phyloP scores from a whole-genome alignment of 2,888 invertebrate genomes.

The Harpalus rufipes region DNA sequence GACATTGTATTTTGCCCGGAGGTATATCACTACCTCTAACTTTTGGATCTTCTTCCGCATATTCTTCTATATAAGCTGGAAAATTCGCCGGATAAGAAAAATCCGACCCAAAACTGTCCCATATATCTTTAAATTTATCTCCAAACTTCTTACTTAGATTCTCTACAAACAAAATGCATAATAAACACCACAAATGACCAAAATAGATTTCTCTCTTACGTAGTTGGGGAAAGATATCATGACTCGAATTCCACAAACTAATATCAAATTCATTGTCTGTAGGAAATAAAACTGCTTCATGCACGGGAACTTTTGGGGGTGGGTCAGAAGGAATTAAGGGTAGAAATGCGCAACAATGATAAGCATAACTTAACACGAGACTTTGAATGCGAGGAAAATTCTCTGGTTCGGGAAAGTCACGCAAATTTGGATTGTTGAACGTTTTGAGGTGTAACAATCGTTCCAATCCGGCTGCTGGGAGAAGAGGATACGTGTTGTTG shows the following conservation, averaged over 20 bases:
- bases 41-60: slow-evolving; percentile 81
- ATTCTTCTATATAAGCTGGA: slow-evolving; percentile 86
- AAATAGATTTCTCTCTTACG: slow-evolving; percentile 78
- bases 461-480: slow-evolving; percentile 91
- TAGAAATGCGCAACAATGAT: slow-evolving; percentile 96
- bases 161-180: slow-evolving; percentile 77
- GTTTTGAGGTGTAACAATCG: slow-evolving; percentile 91
- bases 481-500: slow-evolving; percentile 89
- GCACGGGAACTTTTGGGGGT: slow-evolving; percentile 78
- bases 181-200: not conserved
- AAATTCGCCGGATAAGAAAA: slow-evolving; percentile 85
- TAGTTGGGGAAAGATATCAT: slow-evolving; percentile 90
- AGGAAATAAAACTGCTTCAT: slow-evolving; percentile 85
- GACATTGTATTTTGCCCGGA: slow-evolving; percentile 83
- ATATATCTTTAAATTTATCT: slow-evolving; percentile 84
- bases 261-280: slow-evolving; percentile 85
- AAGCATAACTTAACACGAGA: slow-evolving; percentile 94
- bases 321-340: slow-evolving; percentile 81
- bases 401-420: slow-evolving; percentile 92
- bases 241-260: slow-evolving; percentile 89
- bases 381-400: slow-evolving; percentile 92
- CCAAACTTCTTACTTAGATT: slow-evolving; percentile 87
- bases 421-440: slow-evolving; percentile 92
- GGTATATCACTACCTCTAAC: slow-evolving; percentile 73
- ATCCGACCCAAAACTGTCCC: slow-evolving; percentile 85